A percentile compares a stretch with the other conserved stretches of the same genome.
phyloP scores from a whole-genome alignment of 1,140 invertebrate species.

The Danaus plexippus region DNA sequence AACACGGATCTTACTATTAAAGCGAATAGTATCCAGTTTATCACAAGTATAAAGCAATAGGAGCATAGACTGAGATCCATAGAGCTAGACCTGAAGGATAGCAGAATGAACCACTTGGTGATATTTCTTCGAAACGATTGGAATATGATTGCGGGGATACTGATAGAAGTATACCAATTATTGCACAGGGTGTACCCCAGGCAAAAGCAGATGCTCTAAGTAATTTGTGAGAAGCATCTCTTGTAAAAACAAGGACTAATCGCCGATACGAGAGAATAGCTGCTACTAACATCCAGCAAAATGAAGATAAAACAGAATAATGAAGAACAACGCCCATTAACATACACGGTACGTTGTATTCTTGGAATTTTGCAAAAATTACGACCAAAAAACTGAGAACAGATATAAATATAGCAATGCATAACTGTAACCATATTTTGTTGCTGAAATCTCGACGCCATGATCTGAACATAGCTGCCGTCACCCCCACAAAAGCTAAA shows the following conservation, averaged over 20 bases:
- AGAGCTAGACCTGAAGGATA: conserved; percentile 61
- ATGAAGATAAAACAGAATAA: conserved; percentile 64
- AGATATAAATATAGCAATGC: conserved; percentile 53
- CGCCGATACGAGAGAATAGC: conserved; percentile 65
- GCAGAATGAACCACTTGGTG: conserved; percentile 52
- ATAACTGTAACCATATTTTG: conserved; percentile 69
- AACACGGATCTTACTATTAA: conserved; percentile 70
- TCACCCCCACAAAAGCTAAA: conserved; percentile 54
- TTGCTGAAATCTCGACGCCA: conserved; percentile 69
- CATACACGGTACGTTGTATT: conserved; percentile 49
- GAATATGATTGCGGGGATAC: conserved; percentile 51
- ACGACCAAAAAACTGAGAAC: conserved; percentile 53
- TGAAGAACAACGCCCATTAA: conserved; percentile 57
- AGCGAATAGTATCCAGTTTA: conserved; percentile 66
- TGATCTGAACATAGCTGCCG: conserved; percentile 57
- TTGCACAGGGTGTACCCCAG: conserved; percentile 54
- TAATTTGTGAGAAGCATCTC: conserved; percentile 64
- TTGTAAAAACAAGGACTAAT: conserved; percentile 61
- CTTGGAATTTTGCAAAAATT: conserved; percentile 43
- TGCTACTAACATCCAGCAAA: conserved; percentile 72
- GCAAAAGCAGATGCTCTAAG: conserved; percentile 62
- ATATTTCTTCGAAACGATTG: conserved; percentile 45
- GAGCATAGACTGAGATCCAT: conserved; percentile 64
- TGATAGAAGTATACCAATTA: conserved; percentile 58
- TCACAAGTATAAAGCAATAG: conserved; percentile 57